phyloP scores from a whole-genome alignment of 2,888 invertebrate genomes.

The Aporophyla lueneburgensis region DNA sequence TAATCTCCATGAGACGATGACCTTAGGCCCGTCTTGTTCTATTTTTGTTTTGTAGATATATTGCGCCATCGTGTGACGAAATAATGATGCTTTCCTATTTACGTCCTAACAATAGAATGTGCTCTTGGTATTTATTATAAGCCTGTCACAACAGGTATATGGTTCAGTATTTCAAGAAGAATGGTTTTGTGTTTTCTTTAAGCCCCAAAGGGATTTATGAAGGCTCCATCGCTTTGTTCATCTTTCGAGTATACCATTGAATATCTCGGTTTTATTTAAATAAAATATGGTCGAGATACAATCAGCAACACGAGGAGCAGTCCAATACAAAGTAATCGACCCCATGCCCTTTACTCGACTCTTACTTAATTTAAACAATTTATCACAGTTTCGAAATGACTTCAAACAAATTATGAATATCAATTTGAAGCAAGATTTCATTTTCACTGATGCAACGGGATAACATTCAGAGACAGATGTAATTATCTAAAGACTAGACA shows the following conservation, averaged over 20 bases:
- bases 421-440: slow-evolving; percentile 20
- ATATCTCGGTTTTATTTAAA: slow-evolving; percentile 1
- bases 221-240: background rate
- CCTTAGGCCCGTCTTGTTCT: slow-evolving; percentile 63
- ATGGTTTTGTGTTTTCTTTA: background rate
- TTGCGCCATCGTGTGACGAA: slow-evolving; percentile 69
- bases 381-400: slow-evolving; percentile 33
- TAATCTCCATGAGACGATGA: slow-evolving; percentile 51
- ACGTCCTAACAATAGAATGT: slow-evolving; percentile 42
- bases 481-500: background rate
- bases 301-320: slow-evolving; percentile 3
- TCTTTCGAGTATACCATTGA: background rate
- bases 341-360: slow-evolving; percentile 64
- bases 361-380: slow-evolving; percentile 51
- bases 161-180: background rate
- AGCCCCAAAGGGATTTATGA: background rate
- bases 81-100: slow-evolving; percentile 66
- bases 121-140: slow-evolving; percentile 26
- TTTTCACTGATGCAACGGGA: slow-evolving; percentile 5
- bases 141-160: background rate
- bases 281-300: slow-evolving; percentile 6
- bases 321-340: slow-evolving; percentile 37
- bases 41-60: slow-evolving; percentile 70
- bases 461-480: slow-evolving; percentile 7
- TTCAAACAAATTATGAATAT: slow-evolving; percentile 32